Evolutionary conservation across 2,113 vertebrate genomes (phyloP).

Genomic region (Andinoacara biseriatus): DNA sequence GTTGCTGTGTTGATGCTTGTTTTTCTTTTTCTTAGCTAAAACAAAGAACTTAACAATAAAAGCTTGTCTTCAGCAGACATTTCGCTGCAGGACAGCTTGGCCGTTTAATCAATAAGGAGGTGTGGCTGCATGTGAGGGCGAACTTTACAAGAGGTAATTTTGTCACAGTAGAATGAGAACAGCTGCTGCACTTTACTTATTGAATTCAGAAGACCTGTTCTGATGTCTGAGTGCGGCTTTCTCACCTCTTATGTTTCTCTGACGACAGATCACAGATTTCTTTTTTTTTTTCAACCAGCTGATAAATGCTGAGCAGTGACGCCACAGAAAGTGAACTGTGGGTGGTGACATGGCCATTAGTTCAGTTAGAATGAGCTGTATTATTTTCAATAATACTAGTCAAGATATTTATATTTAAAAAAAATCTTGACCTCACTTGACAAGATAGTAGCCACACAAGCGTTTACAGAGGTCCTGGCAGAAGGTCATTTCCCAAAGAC

Average conservation of each 20-base stretch:
- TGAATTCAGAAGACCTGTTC: background rate
- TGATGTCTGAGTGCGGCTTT: constrained; percentile 12
- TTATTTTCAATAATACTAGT: background rate
- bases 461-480: background rate
- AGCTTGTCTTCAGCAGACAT: constrained; percentile 5
- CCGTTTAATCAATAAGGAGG: constrained; percentile 34
- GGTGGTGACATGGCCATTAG: constrained; percentile 3
- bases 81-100: background rate
- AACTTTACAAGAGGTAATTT: constrained; percentile 45
- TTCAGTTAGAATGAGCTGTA: background rate
- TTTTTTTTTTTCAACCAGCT: background rate
- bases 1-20: constrained; percentile 3
- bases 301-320: constrained; percentile 7
- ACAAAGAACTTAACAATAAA: constrained; percentile 35
- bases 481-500: too few relatives aligned
- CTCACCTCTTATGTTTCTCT: background rate
- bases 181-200: constrained; percentile 14
- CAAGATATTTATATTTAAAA: background rate
- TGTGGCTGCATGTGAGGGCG: background rate
- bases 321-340: background rate
- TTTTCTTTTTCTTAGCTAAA: constrained; percentile 23
- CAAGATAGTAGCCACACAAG: too few relatives aligned
- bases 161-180: constrained; percentile 27
- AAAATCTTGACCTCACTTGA: background rate
- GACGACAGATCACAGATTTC: constrained; percentile 7